Evolutionary conservation across 2,888 invertebrate species (phyloP).

Genomic region (Clitarchus hookeri): DNA sequence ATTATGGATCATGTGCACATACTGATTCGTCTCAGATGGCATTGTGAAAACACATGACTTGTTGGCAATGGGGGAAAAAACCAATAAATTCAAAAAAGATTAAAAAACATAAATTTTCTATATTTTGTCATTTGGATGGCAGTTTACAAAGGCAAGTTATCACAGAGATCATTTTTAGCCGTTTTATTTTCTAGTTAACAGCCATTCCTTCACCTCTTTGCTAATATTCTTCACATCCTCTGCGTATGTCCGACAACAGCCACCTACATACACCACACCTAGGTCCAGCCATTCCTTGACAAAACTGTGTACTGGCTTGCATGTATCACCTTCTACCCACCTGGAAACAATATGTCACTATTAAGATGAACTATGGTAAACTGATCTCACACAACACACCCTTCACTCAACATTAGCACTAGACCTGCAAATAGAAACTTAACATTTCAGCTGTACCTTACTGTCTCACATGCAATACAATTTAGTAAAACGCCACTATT

Average conservation of each 20-base stretch:
- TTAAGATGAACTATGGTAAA: neutral
- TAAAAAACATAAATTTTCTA: neutral
- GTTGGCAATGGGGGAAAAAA: too few relatives aligned
- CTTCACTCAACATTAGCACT: too few relatives aligned
- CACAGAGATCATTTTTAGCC: neutral
- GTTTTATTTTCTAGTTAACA: conserved; percentile 26
- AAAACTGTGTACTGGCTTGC: conserved; percentile 71
- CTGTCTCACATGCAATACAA: too few relatives aligned
- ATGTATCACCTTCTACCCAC: conserved; percentile 65
- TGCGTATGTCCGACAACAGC: conserved; percentile 88
- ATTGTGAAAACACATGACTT: too few relatives aligned
- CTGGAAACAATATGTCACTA: conserved; percentile 16
- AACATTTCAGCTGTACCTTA: too few relatives aligned
- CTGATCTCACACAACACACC: neutral
- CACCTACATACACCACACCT: conserved; percentile 85
- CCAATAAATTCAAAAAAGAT: neutral
- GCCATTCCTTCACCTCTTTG: conserved; percentile 62
- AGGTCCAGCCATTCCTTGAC: conserved; percentile 79
- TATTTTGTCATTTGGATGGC: neutral
- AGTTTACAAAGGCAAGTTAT: neutral
- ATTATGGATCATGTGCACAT: too few relatives aligned
- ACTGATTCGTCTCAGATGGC: too few relatives aligned
- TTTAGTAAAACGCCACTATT: too few relatives aligned
- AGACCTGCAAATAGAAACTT: too few relatives aligned
- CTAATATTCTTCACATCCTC: conserved; percentile 77